Evolutionary conservation across 2,888 invertebrate genomes (phyloP).

Genomic region (Pyrrhia umbra): DNA sequence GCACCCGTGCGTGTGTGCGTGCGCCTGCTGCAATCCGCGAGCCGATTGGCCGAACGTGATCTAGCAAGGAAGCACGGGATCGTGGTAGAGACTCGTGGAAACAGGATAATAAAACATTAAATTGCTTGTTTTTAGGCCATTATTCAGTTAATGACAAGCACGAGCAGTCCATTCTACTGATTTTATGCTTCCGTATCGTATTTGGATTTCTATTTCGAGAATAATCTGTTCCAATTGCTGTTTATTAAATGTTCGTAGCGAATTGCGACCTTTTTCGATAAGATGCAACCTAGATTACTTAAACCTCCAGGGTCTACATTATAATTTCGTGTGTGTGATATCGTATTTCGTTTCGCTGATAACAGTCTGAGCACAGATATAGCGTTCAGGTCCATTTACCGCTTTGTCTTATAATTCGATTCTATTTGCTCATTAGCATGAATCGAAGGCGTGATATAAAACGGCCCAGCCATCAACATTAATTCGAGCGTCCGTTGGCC

Average conservation of each 20-base stretch:
- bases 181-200: slow-evolving; percentile 12
- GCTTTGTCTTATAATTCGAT: slow-evolving; percentile 31
- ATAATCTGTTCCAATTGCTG: slow-evolving; percentile 13
- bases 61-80: slow-evolving; percentile 38
- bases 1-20: slow-evolving; percentile 59
- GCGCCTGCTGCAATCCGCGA: slow-evolving; percentile 43
- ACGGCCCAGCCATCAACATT: slow-evolving; percentile 41
- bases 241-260: slow-evolving; percentile 4
- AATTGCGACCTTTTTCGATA: slow-evolving; percentile 9
- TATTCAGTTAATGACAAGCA: slow-evolving; percentile 24
- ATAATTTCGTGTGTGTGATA: slow-evolving; percentile 14
- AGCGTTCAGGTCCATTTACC: slow-evolving; percentile 16
- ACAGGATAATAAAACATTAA: slow-evolving; percentile 32
- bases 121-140: slow-evolving; percentile 30
- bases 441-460: slow-evolving; percentile 37
- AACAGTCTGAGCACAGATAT: slow-evolving; percentile 10
- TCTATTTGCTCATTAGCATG: slow-evolving; percentile 26
- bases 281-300: slow-evolving; percentile 13
- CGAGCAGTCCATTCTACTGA: slow-evolving; percentile 5
- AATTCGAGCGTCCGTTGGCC: slow-evolving; percentile 30
- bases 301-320: slow-evolving; percentile 3
- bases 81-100: slow-evolving; percentile 45
- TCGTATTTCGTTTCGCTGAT: slow-evolving; percentile 24
- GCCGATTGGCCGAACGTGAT: slow-evolving; percentile 34
- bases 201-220: slow-evolving; percentile 24